Conservation (phyloP, 2,888 invertebrate genomes). For the Anthrax anthrax region DNA sequence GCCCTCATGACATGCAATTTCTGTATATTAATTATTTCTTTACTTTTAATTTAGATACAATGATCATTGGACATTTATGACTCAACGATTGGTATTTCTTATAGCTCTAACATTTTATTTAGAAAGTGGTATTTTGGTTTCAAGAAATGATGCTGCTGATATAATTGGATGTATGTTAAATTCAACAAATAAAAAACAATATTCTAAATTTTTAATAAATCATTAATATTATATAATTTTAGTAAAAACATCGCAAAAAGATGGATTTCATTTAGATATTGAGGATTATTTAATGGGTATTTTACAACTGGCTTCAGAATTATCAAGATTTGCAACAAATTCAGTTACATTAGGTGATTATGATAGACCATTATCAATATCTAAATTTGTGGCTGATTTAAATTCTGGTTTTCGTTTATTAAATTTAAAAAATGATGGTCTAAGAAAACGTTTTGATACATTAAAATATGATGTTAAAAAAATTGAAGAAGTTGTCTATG, state of each 20-base stretch:
- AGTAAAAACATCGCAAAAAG: slow-evolving; percentile 51
- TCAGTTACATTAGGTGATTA: slow-evolving; percentile 76
- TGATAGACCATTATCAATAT: slow-evolving; percentile 63
- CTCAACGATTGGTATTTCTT: slow-evolving; percentile 65
- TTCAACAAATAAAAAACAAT: neutral
- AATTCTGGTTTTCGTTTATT: slow-evolving; percentile 80
- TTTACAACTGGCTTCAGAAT: slow-evolving; percentile 66
- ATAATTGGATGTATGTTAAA: slow-evolving; percentile 56
- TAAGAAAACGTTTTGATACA: slow-evolving; percentile 75
- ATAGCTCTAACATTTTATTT: slow-evolving; percentile 66
- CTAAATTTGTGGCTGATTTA: slow-evolving; percentile 71
- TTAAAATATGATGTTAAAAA: slow-evolving; percentile 88
- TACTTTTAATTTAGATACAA: slow-evolving; percentile 43
- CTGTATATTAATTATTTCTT: slow-evolving; percentile 7
- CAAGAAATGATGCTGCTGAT: slow-evolving; percentile 59
- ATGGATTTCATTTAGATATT: slow-evolving; percentile 79
- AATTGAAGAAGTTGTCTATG: slow-evolving; percentile 83
- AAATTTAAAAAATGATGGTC: slow-evolving; percentile 78
- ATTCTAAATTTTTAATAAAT: neutral
- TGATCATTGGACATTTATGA: slow-evolving; percentile 75
- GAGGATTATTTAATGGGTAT: slow-evolving; percentile 83
- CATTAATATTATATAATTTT: slow-evolving; percentile 20
- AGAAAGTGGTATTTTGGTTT: slow-evolving; percentile 59
- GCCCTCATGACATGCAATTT: no score
- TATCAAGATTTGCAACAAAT: slow-evolving; percentile 72